These are phyloP conservation scores for Oryzias javanicus DNA, from an alignment of 2,113 vertebrate species.

Conservation along the genomic window DNA sequence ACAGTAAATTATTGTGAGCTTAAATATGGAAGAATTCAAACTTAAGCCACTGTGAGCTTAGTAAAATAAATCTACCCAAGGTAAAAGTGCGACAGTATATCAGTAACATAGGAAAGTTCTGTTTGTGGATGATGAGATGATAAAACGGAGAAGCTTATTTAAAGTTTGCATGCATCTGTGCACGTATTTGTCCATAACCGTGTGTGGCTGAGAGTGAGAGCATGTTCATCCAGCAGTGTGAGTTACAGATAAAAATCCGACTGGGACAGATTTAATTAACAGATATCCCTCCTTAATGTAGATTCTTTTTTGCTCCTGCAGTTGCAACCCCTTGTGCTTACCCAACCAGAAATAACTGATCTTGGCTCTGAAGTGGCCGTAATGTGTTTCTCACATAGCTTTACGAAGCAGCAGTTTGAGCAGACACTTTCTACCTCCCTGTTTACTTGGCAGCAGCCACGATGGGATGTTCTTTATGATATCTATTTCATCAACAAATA, in stretches of 20 bases:
- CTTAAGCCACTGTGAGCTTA: not conserved
- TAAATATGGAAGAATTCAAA: slow-evolving; percentile 11
- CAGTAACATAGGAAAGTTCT: not conserved
- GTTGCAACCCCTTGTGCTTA: slow-evolving; percentile 70
- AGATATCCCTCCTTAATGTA: slow-evolving; percentile 78
- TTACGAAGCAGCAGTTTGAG: slow-evolving; percentile 53
- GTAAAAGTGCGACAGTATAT: slow-evolving; percentile 2
- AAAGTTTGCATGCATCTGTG: slow-evolving; percentile 47
- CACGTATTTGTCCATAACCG: slow-evolving; percentile 14
- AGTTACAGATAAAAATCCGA: slow-evolving; percentile 74
- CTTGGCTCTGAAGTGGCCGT: slow-evolving; percentile 57
- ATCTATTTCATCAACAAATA: slow-evolving; percentile 43
- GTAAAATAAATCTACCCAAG: not conserved
- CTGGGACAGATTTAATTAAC: slow-evolving; percentile 79
- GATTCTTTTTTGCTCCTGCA: slow-evolving; percentile 71
- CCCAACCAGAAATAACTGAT: slow-evolving; percentile 75
- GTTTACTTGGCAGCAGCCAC: slow-evolving; percentile 61
- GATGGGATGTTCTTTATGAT: slow-evolving; percentile 43
- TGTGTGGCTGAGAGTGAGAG: slow-evolving; percentile 23
- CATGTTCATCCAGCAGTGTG: slow-evolving; percentile 56
- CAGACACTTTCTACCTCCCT: slow-evolving; percentile 51
- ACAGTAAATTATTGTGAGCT: not conserved
- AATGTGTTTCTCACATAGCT: slow-evolving; percentile 67
- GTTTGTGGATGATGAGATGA: slow-evolving; percentile 27
- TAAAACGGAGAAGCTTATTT: slow-evolving; percentile 34